Percentiles rank a stretch among this genome's conserved stretches.
phyloP scores from a whole-genome alignment of 30 jellyfish, hydroid and myxozoan species.

The Sanderia malayensis region DNA sequence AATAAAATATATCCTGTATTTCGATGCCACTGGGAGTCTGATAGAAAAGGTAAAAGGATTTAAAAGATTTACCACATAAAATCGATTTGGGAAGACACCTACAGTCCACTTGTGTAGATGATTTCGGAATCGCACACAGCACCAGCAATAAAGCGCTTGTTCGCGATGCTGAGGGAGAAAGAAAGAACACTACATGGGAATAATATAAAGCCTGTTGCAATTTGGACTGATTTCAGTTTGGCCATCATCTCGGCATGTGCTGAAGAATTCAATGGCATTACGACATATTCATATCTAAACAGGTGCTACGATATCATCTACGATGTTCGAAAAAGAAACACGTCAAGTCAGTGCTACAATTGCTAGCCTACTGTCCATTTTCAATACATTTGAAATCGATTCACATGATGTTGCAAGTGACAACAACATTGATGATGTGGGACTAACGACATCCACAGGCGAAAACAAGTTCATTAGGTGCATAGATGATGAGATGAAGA shows the following conservation, averaged over 20 bases:
- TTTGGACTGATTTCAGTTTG: neutral
- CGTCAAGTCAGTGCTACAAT: no score
- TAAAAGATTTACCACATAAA: conserved; percentile 8
- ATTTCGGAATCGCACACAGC: conserved; percentile 12
- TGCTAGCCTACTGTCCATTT: no score
- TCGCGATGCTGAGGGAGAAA: conserved; percentile 12
- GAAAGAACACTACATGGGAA: conserved; percentile 4
- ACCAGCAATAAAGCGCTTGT: neutral
- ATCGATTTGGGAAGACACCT: conserved; percentile 14
- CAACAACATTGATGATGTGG: no score
- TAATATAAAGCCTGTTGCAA: conserved; percentile 15
- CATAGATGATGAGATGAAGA: no score
- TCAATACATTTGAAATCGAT: no score
- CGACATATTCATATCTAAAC: neutral
- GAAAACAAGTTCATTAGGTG: no score
- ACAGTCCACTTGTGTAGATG: conserved; percentile 19
- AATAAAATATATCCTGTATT: neutral
- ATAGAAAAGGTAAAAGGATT: conserved; percentile 4
- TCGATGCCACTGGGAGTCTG: conserved; percentile 9
- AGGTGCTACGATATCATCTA: neutral
- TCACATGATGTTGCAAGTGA: no score
- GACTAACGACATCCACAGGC: no score
- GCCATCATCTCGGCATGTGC: neutral
- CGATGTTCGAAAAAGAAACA: no score
- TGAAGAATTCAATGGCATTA: neutral